phyloP scores from a whole-genome alignment of 2,888 invertebrate species.

The Chirona hameri region DNA sequence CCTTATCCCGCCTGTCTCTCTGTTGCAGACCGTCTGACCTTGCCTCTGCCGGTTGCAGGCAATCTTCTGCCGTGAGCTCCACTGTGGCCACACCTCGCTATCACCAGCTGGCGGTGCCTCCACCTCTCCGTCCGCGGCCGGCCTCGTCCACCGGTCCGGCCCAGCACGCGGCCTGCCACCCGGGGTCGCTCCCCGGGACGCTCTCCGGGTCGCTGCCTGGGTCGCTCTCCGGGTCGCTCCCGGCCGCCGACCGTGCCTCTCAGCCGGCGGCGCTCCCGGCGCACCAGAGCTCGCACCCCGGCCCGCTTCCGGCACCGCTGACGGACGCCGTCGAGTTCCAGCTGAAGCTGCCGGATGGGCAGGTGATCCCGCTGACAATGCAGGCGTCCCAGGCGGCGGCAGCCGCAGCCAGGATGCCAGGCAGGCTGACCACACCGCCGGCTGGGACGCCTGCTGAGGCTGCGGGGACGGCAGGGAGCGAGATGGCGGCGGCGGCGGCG shows the following conservation, averaged over 20 bases:
- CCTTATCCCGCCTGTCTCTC: too few species aligned
- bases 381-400: neutral
- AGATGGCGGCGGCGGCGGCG: neutral
- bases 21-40: too few species aligned
- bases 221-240: too few species aligned
- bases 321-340: neutral
- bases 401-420: neutral
- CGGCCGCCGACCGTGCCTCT: neutral
- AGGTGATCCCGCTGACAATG: slow-evolving; percentile 8
- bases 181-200: too few species aligned
- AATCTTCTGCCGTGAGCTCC: slow-evolving; percentile 3
- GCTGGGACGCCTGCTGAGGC: neutral
- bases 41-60: neutral
- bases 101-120: neutral
- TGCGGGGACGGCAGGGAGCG: neutral
- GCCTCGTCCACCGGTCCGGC: neutral
- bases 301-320: neutral
- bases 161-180: too few species aligned
- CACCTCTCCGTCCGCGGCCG: neutral
- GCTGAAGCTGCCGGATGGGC: neutral
- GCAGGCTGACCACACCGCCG: neutral
- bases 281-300: neutral
- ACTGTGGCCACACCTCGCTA: neutral
- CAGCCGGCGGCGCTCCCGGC: neutral
- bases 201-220: too few species aligned